Base-by-base conservation (phyloP, 30 jellyfish, hydroid and myxozoan species). In the Hydra vulgaris region DNA sequence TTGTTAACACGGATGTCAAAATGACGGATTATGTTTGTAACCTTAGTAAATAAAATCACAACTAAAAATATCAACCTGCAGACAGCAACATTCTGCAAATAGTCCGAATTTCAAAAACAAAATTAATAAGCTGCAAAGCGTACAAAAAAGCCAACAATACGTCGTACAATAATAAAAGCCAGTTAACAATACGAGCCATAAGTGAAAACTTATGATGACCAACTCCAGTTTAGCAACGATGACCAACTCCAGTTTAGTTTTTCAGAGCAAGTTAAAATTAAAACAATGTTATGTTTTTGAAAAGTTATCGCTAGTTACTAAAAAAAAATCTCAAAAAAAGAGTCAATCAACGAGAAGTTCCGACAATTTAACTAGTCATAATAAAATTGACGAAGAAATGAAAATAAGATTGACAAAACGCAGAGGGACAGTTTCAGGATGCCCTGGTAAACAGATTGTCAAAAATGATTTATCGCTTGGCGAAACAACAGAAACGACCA, bases 401-500 rank as follows among this genome's bases (percentile, higher is more conserved):
- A 5, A 40, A 40, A 12, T 40, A 12, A 40, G 8, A 40, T 40
- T 40, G 61, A 40, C 8, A 40, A 40, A 40, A 40, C 61, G 61
- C 61, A 40, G 61, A 12, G 61, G 61, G 12, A 40, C 61, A 40
- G 61, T 40, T 3, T 40, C 61, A 40, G 61, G 61, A 40, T 40
- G 61, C 79, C 27, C 27, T 71, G 27, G 27, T 23, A 71, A 15
- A 23, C 79, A 71, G 79, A 71, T 12, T 0, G 53, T 71, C 15
- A 53, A 71, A 53, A 71, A 71, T 0, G 79, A 71, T 71, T 74
- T 17, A 16, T 74, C 19, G 68, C 40, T 40, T 40, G 5, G 61
- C 61, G 61, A 40, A 40, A 40, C 61, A 12, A 40, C 61, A 40
- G 81, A 80, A 80, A 80, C 87, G 73, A 80, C 87, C 17, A 0